Percentiles rank a stretch among this genome's conserved stretches.
Conservation (phyloP, 2,888 invertebrate species). For the Fragum fragum region DNA sequence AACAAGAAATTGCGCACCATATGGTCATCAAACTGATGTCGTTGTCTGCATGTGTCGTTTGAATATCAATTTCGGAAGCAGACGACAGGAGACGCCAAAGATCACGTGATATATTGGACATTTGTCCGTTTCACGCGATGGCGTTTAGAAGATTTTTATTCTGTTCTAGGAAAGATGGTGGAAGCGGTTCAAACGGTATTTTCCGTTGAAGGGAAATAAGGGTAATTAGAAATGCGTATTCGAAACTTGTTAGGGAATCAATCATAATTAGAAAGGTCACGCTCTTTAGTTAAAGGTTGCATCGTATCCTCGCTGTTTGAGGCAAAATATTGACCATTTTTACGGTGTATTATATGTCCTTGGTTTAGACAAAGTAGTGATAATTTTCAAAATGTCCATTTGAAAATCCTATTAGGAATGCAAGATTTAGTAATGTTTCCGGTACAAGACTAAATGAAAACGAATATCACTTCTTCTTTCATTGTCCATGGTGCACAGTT, state of each 20-base stretch:
- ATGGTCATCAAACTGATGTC: conserved; percentile 53
- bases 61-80: conserved; percentile 61
- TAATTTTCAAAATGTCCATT: too few relatives aligned
- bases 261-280: conserved; percentile 16
- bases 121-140: conserved; percentile 29
- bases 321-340: too few relatives aligned
- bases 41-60: conserved; percentile 54
- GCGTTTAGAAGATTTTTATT: conserved; percentile 9
- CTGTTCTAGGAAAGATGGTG: conserved; percentile 1
- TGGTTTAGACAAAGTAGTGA: too few relatives aligned
- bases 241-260: conserved; percentile 18
- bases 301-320: background rate
- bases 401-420: too few relatives aligned
- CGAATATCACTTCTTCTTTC: too few relatives aligned
- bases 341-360: too few relatives aligned
- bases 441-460: too few relatives aligned
- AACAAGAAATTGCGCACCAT: conserved; percentile 59
- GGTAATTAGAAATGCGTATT: conserved; percentile 35
- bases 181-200: conserved; percentile 13
- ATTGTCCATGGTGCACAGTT: too few relatives aligned
- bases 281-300: conserved; percentile 11
- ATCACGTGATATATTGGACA: conserved; percentile 65
- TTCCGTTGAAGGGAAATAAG: conserved; percentile 23
- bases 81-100: conserved; percentile 50
- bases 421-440: too few relatives aligned